Evolutionary conservation across 1,140 invertebrate genomes (phyloP).

Genomic region (Aphelinus certus): DNA sequence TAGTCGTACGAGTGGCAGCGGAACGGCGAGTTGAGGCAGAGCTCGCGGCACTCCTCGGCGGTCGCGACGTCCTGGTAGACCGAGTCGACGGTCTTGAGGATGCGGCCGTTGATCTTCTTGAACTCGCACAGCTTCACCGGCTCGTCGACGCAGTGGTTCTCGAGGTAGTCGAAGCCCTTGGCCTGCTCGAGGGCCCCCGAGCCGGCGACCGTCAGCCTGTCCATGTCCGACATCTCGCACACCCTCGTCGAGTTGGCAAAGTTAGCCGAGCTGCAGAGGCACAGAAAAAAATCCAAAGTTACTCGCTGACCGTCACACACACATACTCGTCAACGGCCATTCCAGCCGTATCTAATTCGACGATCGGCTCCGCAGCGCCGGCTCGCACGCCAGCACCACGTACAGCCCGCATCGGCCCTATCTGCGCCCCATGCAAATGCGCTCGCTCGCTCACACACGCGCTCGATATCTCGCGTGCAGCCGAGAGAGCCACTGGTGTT

Average conservation of each 20-base stretch:
- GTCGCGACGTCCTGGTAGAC: conserved; percentile 90
- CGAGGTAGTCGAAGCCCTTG: conserved; percentile 83
- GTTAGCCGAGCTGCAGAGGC: conserved; percentile 82
- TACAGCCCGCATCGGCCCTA: conserved; percentile 46
- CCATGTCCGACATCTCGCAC: conserved; percentile 90
- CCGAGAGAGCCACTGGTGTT: conserved; percentile 19
- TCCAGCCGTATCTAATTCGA: conserved; percentile 52
- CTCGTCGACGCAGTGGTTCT: conserved; percentile 90
- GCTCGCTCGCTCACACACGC: conserved; percentile 33
- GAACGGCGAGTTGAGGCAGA: conserved; percentile 87
- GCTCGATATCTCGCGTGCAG: conserved; percentile 24
- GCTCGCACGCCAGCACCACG: conserved; percentile 44
- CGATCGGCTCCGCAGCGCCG: conserved; percentile 44
- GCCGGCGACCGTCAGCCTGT: conserved; percentile 85
- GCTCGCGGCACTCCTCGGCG: conserved; percentile 85
- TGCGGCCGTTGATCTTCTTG: conserved; percentile 85
- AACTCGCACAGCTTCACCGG: conserved; percentile 93
- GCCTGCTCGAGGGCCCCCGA: conserved; percentile 77
- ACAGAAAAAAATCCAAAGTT: conserved; percentile 42
- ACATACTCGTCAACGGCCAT: conserved; percentile 44
- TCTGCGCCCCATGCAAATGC: conserved; percentile 50
- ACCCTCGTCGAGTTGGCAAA: conserved; percentile 86
- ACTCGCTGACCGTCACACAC: too few relatives aligned
- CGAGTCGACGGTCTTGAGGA: conserved; percentile 92
- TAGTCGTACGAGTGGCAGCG: conserved; percentile 93